These are phyloP conservation scores for Hirtodrosophila histrioides DNA, from an alignment of 2,888 invertebrate genomes.

Conservation along the genomic window DNA sequence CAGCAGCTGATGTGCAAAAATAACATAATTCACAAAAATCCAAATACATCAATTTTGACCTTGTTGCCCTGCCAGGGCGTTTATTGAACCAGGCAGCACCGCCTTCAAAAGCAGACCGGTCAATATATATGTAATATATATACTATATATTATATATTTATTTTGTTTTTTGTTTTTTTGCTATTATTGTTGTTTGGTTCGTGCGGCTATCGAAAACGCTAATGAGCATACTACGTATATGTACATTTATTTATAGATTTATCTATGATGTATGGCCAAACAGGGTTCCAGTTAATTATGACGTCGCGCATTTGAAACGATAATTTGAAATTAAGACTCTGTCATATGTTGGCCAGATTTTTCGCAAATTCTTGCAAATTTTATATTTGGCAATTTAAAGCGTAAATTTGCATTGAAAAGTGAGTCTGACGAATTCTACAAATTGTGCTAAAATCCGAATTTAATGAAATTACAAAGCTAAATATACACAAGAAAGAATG, in stretches of 20 bases:
- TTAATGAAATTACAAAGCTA: too few species aligned
- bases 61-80: conserved; percentile 62
- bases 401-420: background rate
- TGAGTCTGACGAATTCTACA: too few species aligned
- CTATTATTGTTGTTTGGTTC: conserved; percentile 4
- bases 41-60: conserved; percentile 59
- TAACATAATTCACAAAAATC: conserved; percentile 23
- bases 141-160: too few species aligned
- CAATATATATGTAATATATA: conserved; percentile 1
- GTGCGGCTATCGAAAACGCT: conserved; percentile 25
- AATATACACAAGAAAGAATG: too few species aligned
- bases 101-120: conserved; percentile 16
- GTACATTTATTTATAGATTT: conserved; percentile 10
- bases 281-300: conserved; percentile 21
- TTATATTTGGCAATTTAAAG: conserved; percentile 1
- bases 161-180: too few species aligned
- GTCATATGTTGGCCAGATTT: conserved; percentile 18
- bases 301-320: conserved; percentile 39
- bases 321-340: conserved; percentile 1
- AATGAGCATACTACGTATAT: conserved; percentile 33
- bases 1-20: conserved; percentile 15
- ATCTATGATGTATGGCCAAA: conserved; percentile 5
- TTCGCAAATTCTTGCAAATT: background rate
- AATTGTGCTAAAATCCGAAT: too few species aligned
- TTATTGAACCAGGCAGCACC: conserved; percentile 70